Base-by-base conservation (phyloP, 2,888 invertebrate genomes). In the Volucella zonaria region DNA sequence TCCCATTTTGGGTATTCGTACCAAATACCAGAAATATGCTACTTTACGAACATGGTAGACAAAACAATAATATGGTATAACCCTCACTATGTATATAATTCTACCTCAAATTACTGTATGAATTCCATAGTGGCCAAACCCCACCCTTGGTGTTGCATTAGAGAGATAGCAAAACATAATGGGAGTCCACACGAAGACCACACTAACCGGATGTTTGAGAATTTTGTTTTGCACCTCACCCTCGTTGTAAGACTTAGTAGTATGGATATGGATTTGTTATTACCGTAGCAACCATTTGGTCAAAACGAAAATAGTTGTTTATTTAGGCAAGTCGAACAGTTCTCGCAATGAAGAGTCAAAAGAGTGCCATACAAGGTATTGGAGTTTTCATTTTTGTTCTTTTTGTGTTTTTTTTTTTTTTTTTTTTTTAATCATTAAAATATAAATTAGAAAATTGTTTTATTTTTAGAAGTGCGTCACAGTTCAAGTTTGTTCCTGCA, bases 401-500 rank as follows among this genome's bases (percentile, higher is more conserved):
- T 38, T 51, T 14, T 23, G 15, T 18, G 23, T 56, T 58, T 70
- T 61, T n/a, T 58, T 54, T 12, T n/a, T 38, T 23, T 31, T 38
- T 49, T 8, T 10, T 11, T 49, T 54, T 43, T 61, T 67, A 74
- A 71, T 70, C 15, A 40, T 52, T 15, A 64, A 52, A 15, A 45
- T 31, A 71, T 59, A 8, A 62, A 76, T 54, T 47, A 11, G 18
- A 67, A 49, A 68, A 47, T 23, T 62, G 42, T 52, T 43, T 23
- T 66, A 49, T 81, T 71, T 82, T 66, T 79, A 89, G 90, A 90
- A 74, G 82, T 87, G 4, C 88, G 89, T 8, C 89, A 90, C 56
- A 88, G 86, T 3, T 88, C 92, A 3, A 90, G 94, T 92, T 92
- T 97, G 68, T 94, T 95, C 0, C 93, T 96, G 88, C 98, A 98